Base-by-base conservation (phyloP, 2,113 vertebrate species). In the Gorsachius goisagi region DNA sequence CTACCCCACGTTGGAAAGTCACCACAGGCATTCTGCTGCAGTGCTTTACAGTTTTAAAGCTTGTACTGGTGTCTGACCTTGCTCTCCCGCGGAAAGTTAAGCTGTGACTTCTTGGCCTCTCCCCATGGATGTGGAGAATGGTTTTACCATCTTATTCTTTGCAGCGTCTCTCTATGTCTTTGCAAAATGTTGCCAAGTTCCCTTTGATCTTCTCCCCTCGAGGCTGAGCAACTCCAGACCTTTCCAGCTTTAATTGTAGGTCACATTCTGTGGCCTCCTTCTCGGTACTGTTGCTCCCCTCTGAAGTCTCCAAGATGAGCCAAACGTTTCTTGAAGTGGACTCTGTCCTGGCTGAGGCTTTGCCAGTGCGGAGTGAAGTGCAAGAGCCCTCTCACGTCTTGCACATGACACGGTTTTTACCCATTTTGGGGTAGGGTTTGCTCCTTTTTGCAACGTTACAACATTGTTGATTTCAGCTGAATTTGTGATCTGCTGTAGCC, bases 401-500 rank as follows among this genome's bases (percentile, higher is more conserved):
- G 35, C 3, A 3, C 7, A 11, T 9, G 28, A 13, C 52, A 5
- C 1, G 1, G 24, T 2, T 5, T 2, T 53, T 33, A 37, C 35
- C 90, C 13, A 0, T 33, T 39, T 37, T 6, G 27, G 27, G 9
- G 3, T 17, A 53, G 33, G 58, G 7, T 62, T 66, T 73, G 53
- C 52, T 74, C n/a, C 41, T 8, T 58, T 53, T 28, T 4, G 16
- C 20, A 41, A 0, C 33, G 0, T 69, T 23, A 7, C 27, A 33
- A 0, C 5, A 0, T 8, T 9, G 12, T 7, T 53, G 37, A 8
- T 60, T 41, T 14, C 47, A 76, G 90, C 71, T 88, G 88, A 24
- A n/a, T 66, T 66, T 45, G 58, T 35, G 79, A 60, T 76, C 16
- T 41, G 68, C 93, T 60, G 79, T 28, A 59, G 88, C 80, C 69